These are phyloP conservation scores for Brenthis ino DNA, from an alignment of 2,888 invertebrate genomes.

Conservation along the genomic window DNA sequence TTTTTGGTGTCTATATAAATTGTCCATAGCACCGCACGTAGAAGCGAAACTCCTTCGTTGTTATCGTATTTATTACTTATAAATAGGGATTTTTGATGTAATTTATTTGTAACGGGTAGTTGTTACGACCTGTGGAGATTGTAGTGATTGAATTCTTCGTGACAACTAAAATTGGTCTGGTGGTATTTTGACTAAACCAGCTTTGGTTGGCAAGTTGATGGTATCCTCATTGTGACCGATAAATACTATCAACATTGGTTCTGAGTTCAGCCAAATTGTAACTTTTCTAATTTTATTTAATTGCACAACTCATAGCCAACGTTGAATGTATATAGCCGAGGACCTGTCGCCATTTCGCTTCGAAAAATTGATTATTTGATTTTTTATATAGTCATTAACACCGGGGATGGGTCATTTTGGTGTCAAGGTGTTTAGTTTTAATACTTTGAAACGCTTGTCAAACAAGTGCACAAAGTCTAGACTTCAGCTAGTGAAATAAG, in stretches of 20 bases:
- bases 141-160: slow-evolving; percentile 37
- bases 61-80: slow-evolving; percentile 77
- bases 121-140: slow-evolving; percentile 52
- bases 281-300: slow-evolving; percentile 2
- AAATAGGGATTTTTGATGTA: slow-evolving; percentile 69
- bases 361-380: slow-evolving; percentile 18
- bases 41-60: slow-evolving; percentile 55
- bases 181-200: not conserved
- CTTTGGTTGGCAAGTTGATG: not conserved
- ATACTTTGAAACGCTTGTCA: slow-evolving; percentile 74
- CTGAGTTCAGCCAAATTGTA: slow-evolving; percentile 1
- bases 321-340: slow-evolving; percentile 6
- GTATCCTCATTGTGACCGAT: slow-evolving; percentile 3
- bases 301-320: not conserved
- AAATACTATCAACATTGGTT: slow-evolving; percentile 3
- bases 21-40: slow-evolving; percentile 31
- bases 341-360: slow-evolving; percentile 6
- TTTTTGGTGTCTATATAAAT: slow-evolving; percentile 23
- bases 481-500: slow-evolving; percentile 62
- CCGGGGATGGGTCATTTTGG: slow-evolving; percentile 34
- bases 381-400: slow-evolving; percentile 23
- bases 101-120: slow-evolving; percentile 76
- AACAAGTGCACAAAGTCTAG: slow-evolving; percentile 75
- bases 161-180: not conserved
- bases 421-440: slow-evolving; percentile 49